These are phyloP conservation scores for Etheostoma nigrum DNA, from an alignment of 2,797 vertebrate species.

Conservation along the genomic window DNA sequence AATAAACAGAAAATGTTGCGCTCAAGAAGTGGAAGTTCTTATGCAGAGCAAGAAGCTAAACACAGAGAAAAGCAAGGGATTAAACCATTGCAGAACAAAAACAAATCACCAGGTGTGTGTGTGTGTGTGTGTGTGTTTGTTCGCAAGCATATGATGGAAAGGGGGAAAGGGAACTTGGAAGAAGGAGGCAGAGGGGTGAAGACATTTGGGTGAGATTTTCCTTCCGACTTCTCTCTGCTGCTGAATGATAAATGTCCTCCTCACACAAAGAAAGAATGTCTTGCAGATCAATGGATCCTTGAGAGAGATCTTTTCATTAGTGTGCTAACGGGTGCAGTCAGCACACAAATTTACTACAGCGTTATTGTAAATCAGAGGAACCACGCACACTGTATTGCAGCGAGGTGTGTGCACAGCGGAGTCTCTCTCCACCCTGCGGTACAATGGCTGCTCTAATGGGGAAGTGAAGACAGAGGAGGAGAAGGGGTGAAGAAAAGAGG, in stretches of 20 bases:
- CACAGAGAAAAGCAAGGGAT: conserved; percentile 30
- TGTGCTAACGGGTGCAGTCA: conserved; percentile 41
- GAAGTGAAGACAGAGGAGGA: conserved; percentile 48
- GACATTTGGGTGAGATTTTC: conserved; percentile 39
- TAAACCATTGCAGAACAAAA: conserved; percentile 42
- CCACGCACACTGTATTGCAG: conserved; percentile 21
- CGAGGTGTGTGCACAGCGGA: not conserved
- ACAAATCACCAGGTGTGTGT: conserved; percentile 23
- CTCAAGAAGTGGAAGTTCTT: conserved; percentile 4
- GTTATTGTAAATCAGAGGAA: conserved; percentile 61
- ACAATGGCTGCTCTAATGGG: conserved; percentile 48
- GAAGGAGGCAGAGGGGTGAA: conserved; percentile 10
- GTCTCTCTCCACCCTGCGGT: conserved; percentile 30
- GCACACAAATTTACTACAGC: conserved; percentile 50
- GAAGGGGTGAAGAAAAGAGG: conserved; percentile 32
- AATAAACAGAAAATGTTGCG: conserved; percentile 6
- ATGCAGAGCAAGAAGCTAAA: conserved; percentile 16
- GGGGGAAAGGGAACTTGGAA: not conserved
- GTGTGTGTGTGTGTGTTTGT: conserved; percentile 13
- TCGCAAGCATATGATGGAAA: not conserved
- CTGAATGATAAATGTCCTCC: conserved; percentile 63
- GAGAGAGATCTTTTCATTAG: conserved; percentile 72
- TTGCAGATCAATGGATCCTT: conserved; percentile 66
- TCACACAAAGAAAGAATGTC: conserved; percentile 50
- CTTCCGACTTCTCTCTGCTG: conserved; percentile 34